Base-by-base conservation (phyloP, 2,888 invertebrate genomes). In the Ornithoptera alexandrae region DNA sequence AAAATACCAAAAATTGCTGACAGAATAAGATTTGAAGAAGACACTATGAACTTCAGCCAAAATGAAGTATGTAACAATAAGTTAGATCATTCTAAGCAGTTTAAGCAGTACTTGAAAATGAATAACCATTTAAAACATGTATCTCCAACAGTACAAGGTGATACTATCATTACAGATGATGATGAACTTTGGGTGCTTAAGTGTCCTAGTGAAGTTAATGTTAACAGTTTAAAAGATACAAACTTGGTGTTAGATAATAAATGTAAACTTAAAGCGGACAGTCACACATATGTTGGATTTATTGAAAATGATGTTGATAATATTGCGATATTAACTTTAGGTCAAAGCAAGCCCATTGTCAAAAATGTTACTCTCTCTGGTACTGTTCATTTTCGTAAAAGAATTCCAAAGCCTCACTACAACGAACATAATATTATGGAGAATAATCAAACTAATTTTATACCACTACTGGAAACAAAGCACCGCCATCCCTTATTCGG, bases 401-500 rank as follows among this genome's bases (percentile, higher is more conserved):
- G 86, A 74, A 83, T 90, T 71, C 90, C 89, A 12, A 89, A 88
- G 75, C 76, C 80, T 36, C 85, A 85, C 74, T 76, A 82, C 53
- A 76, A 75, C 22, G 81, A 86, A 63, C 82, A 85, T 69, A 80
- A 79, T 68, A 70, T 75, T 20, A 79, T 82, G 63, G 72, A 76
- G 0, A 81, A 80, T 67, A 80, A 84, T 77, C 84, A 84, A 70
- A 80, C 76, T 2, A 81, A 81, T 73, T 86, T 85, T 69, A 87
- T 88, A 73, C 86, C 88, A 18, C 74, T 90, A 58, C 90, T 90
- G 2, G 86, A 87, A 56, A 90, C 88, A 12, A 90, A 90, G 76
- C 83, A 82, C 70, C 83, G 90, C 0, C 91, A 91, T 77, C 91
- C 90, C 8, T 79, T 91, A 1, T 89, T 91, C 76, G 90, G 90